Evolutionary conservation across 2,888 invertebrate species (phyloP).

Genomic region (Eristalis pertinax): DNA sequence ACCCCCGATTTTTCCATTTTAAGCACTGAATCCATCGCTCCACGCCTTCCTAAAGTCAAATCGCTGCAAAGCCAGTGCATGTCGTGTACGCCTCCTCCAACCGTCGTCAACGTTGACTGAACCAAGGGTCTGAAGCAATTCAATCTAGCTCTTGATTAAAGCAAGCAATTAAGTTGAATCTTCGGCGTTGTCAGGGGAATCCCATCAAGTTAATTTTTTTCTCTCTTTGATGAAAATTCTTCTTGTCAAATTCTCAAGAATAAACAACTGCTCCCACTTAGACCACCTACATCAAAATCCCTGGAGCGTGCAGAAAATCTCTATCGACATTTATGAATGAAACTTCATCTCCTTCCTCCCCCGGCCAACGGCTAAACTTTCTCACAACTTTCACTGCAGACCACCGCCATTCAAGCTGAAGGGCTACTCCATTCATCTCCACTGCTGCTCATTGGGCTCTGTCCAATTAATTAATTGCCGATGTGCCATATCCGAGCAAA

Average conservation of each 20-base stretch:
- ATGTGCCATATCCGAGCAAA: constrained; percentile 9
- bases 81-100: too few species aligned
- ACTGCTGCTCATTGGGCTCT: not conserved
- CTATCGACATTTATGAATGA: not conserved
- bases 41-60: too few species aligned
- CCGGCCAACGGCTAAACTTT: not conserved
- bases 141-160: too few species aligned
- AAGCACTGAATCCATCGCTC: too few species aligned
- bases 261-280: not conserved
- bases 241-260: not conserved
- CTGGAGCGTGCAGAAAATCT: not conserved
- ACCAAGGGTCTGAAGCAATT: too few species aligned
- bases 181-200: too few species aligned
- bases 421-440: not conserved
- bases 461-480: constrained; percentile 20
- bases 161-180: too few species aligned
- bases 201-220: too few species aligned
- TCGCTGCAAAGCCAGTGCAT: too few species aligned
- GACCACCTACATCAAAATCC: not conserved
- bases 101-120: too few species aligned
- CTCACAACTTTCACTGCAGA: not conserved
- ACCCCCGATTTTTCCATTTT: too few species aligned
- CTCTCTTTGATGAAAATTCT: not conserved
- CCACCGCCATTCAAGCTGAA: not conserved
- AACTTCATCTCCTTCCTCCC: not conserved